These are phyloP conservation scores for Calyptomena viridis DNA, from an alignment of 2,113 vertebrate genomes.

Conservation along the genomic window DNA sequence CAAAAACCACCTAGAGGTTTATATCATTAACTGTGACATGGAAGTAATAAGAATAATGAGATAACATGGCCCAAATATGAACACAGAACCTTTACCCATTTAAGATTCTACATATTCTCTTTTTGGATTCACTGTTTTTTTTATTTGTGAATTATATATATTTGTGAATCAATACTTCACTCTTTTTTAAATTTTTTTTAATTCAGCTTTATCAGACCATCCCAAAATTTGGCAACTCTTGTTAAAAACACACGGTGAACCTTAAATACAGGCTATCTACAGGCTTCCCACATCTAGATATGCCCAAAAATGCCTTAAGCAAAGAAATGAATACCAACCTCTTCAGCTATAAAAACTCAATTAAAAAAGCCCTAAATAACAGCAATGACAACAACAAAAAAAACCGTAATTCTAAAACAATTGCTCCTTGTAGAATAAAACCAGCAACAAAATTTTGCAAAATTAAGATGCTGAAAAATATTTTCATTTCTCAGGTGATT, in stretches of 20 bases:
- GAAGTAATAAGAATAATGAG: background rate
- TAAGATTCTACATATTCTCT: background rate
- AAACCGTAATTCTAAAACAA: background rate
- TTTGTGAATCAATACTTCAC: background rate
- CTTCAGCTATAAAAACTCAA: background rate
- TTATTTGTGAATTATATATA: background rate
- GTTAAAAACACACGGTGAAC: background rate
- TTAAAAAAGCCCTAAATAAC: background rate
- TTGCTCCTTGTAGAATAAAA: background rate
- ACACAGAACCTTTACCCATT: background rate
- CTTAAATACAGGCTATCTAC: background rate
- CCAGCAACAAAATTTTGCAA: background rate
- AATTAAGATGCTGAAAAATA: background rate
- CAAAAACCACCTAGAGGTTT: fast-evolving
- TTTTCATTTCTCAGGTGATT: background rate
- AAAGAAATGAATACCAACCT: background rate
- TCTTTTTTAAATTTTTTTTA: background rate
- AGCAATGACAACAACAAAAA: background rate
- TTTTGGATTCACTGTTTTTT: background rate
- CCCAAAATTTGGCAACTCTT: background rate
- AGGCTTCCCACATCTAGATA: background rate
- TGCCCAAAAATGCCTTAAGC: background rate
- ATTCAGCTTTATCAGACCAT: background rate
- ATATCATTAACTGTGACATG: background rate
- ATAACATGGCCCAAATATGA: background rate